Percentiles rank a stretch among this genome's conserved stretches.
Evolutionary conservation across 2,113 vertebrate genomes (phyloP).

Genomic region (Cyanoderma ruficeps): DNA sequence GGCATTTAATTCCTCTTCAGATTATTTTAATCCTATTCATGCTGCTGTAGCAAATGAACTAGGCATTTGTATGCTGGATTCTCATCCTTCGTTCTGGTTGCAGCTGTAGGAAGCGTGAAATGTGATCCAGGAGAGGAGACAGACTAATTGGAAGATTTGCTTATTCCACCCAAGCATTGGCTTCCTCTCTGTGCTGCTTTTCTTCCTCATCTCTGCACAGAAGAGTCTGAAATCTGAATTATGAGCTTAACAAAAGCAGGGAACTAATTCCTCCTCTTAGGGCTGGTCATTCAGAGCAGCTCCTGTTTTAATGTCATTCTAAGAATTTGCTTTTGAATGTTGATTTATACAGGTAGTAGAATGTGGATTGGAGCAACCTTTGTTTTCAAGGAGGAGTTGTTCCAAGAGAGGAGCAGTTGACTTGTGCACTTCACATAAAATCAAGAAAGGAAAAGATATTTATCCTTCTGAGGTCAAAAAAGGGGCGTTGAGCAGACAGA

Average conservation of each 20-base stretch:
- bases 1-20: constrained; percentile 43
- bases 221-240: constrained; percentile 38
- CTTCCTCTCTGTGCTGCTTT: constrained; percentile 32
- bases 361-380: background rate
- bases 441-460: background rate
- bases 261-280: constrained; percentile 16
- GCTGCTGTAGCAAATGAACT: constrained; percentile 5
- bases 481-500: background rate
- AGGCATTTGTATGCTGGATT: constrained; percentile 44
- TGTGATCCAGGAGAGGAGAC: constrained; percentile 44
- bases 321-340: background rate
- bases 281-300: constrained; percentile 7
- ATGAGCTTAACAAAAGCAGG: constrained; percentile 19
- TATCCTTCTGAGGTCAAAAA: background rate
- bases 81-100: constrained; percentile 10
- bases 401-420: background rate
- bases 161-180: background rate
- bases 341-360: background rate
- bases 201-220: background rate
- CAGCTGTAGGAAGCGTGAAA: constrained; percentile 42
- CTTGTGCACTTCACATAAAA: background rate
- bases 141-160: constrained; percentile 20
- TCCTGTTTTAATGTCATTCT: background rate
- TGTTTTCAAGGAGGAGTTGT: background rate
- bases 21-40: constrained; percentile 53